phyloP scores from a whole-genome alignment of 2,113 vertebrate species.

The Ceyx melanurus region DNA sequence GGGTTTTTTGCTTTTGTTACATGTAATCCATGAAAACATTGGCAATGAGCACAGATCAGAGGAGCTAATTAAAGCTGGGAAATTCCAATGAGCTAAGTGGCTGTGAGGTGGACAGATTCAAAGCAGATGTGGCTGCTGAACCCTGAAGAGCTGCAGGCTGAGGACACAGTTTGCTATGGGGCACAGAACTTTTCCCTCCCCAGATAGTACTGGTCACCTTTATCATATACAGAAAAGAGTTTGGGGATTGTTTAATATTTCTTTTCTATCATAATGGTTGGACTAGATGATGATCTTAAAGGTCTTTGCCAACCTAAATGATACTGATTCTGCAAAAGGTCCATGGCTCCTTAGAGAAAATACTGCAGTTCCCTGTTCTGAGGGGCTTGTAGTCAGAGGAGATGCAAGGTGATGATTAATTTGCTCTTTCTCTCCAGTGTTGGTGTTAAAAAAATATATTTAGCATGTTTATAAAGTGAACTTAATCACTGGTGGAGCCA shows the following conservation, averaged over 20 bases:
- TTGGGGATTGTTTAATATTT: neutral
- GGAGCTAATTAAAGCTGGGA: conserved; percentile 5
- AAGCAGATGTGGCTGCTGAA: conserved; percentile 17
- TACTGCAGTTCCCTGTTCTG: neutral
- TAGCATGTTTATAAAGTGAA: neutral
- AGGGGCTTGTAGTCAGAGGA: neutral
- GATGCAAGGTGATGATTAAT: neutral
- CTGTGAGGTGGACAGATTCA: neutral
- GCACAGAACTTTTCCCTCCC: neutral
- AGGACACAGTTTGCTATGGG: neutral
- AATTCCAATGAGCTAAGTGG: neutral
- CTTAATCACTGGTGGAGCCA: neutral
- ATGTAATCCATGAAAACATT: neutral
- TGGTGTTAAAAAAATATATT: neutral
- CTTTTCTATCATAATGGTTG: neutral
- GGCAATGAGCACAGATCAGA: neutral
- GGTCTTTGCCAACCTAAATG: neutral
- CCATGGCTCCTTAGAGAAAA: rapidly evolving
- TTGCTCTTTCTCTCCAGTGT: neutral
- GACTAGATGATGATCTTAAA: neutral
- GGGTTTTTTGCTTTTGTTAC: neutral
- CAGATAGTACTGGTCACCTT: neutral
- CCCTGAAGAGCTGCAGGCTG: neutral
- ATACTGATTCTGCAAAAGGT: neutral
- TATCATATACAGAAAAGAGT: neutral